Evolutionary conservation across 2,797 vertebrate species (phyloP).

Genomic region (Telmatherina bonti): DNA sequence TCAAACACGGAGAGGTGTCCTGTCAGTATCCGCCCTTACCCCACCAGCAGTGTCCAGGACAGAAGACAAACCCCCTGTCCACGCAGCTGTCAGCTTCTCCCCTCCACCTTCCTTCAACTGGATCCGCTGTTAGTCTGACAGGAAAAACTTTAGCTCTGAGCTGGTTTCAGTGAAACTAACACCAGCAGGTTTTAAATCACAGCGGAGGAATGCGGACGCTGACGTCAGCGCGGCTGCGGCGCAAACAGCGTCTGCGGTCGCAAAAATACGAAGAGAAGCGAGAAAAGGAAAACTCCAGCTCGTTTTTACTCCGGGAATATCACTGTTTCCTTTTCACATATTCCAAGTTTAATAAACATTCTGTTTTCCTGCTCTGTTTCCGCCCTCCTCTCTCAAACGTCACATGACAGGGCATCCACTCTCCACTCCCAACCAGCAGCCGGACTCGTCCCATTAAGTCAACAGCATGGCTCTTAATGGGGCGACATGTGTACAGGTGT

Average conservation of each 20-base stretch:
- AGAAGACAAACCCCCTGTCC: conserved; percentile 20
- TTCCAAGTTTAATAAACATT: conserved; percentile 20
- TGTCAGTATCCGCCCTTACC: conserved; percentile 71
- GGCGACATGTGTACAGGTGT: background rate
- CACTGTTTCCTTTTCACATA: background rate
- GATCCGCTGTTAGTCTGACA: background rate
- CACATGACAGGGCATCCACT: conserved; percentile 78
- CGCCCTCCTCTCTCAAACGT: conserved; percentile 46
- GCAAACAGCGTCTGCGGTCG: background rate
- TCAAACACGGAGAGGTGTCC: conserved; percentile 13
- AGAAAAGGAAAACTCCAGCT: too few relatives aligned
- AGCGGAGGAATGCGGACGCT: conserved; percentile 76
- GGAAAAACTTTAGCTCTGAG: background rate
- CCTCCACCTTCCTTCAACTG: conserved; percentile 20
- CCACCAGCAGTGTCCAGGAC: conserved; percentile 47
- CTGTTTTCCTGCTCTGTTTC: conserved; percentile 27
- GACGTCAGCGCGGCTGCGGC: conserved; percentile 49
- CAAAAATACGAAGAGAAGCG: background rate
- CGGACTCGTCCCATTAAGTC: background rate
- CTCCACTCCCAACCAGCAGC: conserved; percentile 53
- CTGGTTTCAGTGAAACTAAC: conserved; percentile 48
- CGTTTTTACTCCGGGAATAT: background rate
- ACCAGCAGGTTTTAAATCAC: conserved; percentile 56
- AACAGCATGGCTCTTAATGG: background rate
- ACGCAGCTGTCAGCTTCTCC: conserved; percentile 22